A percentile compares a stretch with the other conserved stretches of the same genome.
Evolutionary conservation across 2,113 vertebrate genomes (phyloP).

Genomic region (Lipotes vexillifer): DNA sequence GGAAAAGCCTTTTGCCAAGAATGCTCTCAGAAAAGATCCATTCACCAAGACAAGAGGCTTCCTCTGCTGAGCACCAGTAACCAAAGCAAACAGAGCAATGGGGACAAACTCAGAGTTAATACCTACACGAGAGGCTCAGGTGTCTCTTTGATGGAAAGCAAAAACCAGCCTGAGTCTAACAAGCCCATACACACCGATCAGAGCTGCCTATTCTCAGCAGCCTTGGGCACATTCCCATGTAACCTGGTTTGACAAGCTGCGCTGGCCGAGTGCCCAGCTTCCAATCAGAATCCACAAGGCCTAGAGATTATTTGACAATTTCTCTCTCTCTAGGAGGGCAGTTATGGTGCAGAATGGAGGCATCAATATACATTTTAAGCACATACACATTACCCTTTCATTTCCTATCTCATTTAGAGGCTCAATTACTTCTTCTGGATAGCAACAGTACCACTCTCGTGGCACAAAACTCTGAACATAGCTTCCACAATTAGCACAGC

Average conservation of each 20-base stretch:
- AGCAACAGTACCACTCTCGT: background rate
- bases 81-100: conserved; percentile 83
- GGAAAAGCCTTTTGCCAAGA: conserved; percentile 64
- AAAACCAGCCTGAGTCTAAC: conserved; percentile 80
- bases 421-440: background rate
- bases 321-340: background rate
- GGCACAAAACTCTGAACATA: background rate
- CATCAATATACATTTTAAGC: background rate
- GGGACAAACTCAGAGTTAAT: conserved; percentile 74
- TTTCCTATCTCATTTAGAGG: background rate
- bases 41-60: conserved; percentile 61
- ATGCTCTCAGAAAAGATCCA: conserved; percentile 70
- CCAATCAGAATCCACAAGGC: conserved; percentile 64
- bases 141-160: conserved; percentile 82
- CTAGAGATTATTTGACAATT: background rate
- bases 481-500: background rate
- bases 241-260: conserved; percentile 82
- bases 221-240: conserved; percentile 77
- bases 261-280: conserved; percentile 73
- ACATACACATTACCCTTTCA: background rate
- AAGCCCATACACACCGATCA: conserved; percentile 77
- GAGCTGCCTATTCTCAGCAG: conserved; percentile 68
- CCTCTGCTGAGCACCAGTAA: conserved; percentile 75
- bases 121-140: conserved; percentile 74
- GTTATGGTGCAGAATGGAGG: background rate